Conservation (phyloP, 2,113 vertebrate genomes). For the Pogonocichla stellata region DNA sequence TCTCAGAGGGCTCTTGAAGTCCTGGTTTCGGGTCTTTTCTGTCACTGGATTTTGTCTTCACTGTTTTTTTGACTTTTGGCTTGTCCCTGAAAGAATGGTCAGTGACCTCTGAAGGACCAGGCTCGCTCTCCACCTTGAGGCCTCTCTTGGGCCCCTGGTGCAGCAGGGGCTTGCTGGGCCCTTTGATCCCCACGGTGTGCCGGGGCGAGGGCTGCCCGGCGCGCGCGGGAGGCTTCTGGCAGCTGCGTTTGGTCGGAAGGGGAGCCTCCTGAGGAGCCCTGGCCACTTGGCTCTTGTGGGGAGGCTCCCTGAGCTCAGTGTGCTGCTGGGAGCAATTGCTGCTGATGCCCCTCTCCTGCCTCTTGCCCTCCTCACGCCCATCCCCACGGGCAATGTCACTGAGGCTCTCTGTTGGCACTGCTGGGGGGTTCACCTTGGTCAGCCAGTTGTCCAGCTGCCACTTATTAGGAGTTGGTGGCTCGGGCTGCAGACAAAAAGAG, state of each 20-base stretch:
- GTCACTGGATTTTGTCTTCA: constrained; percentile 43
- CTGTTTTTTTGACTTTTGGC: constrained; percentile 84
- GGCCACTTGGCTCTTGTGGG: neutral
- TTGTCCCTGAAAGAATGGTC: constrained; percentile 77
- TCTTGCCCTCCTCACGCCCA: constrained; percentile 7
- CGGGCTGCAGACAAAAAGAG: constrained; percentile 65
- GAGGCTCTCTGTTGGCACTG: constrained; percentile 62
- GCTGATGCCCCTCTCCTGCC: neutral
- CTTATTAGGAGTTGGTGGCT: constrained; percentile 78
- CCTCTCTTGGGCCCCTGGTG: constrained; percentile 8
- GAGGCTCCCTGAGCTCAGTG: constrained; percentile 42
- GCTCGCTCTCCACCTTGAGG: constrained; percentile 69
- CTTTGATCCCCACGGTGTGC: constrained; percentile 71
- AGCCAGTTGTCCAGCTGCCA: constrained; percentile 87
- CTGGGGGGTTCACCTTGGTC: constrained; percentile 75
- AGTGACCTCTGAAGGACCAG: constrained; percentile 41
- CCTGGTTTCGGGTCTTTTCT: constrained; percentile 59
- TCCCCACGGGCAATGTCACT: neutral
- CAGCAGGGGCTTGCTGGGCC: constrained; percentile 33
- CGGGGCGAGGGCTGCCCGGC: neutral
- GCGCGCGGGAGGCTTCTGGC: constrained; percentile 36
- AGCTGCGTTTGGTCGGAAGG: constrained; percentile 37
- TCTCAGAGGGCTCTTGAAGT: constrained; percentile 37
- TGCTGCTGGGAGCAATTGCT: neutral
- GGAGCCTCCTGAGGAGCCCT: constrained; percentile 24